Evolutionary conservation across 2,113 vertebrate genomes (phyloP).

Genomic region (Axis porcinus): DNA sequence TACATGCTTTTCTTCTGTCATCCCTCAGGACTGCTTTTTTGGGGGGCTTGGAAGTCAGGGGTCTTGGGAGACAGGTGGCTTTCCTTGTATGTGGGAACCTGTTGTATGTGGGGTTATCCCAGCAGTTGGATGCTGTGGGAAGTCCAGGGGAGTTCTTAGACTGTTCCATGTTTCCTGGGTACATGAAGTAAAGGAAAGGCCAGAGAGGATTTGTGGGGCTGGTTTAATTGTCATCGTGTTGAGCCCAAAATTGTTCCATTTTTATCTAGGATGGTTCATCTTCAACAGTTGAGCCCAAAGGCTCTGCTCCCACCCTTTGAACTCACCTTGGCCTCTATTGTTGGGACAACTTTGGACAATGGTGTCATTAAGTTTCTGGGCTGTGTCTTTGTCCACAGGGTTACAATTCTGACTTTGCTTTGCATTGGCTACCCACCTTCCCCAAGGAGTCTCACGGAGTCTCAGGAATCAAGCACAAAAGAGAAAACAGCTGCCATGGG

Average conservation of each 20-base stretch:
- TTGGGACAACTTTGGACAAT: not conserved
- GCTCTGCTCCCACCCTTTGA: not conserved
- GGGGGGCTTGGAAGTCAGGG: not conserved
- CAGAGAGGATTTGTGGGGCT: not conserved
- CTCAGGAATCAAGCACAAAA: not conserved
- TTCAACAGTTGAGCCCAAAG: not conserved
- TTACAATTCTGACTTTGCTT: not conserved
- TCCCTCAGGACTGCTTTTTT: fast-evolving
- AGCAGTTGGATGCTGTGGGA: not conserved
- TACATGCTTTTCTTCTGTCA: fast-evolving
- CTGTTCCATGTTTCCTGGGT: not conserved
- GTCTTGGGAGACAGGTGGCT: not conserved
- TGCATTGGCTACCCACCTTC: not conserved
- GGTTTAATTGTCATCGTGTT: not conserved
- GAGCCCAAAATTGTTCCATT: not conserved
- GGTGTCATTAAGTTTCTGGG: not conserved
- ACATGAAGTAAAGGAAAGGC: not conserved
- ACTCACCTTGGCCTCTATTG: not conserved
- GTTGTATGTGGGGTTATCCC: not conserved
- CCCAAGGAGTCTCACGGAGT: not conserved
- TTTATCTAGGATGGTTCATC: not conserved
- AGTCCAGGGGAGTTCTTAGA: not conserved
- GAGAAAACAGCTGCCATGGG: not conserved
- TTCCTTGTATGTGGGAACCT: not conserved
- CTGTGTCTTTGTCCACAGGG: too few relatives aligned